Percentiles rank a stretch among this genome's conserved stretches.
Conservation (phyloP, 2,113 vertebrate genomes). For the Atherinomorus stipes region DNA sequence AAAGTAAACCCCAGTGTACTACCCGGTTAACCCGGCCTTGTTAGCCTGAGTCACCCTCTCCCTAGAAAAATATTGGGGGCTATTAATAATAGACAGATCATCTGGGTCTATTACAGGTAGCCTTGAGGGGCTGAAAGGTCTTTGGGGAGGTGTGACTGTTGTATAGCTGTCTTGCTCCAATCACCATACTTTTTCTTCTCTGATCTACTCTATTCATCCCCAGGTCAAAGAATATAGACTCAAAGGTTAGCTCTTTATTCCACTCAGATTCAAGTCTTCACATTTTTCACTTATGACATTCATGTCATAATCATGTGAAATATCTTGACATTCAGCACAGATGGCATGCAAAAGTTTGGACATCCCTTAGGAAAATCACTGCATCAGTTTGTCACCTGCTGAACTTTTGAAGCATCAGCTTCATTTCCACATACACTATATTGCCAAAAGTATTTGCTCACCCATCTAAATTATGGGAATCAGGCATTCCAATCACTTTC, state of each 20-base stretch:
- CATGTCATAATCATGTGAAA: too few relatives aligned
- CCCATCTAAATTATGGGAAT: too few relatives aligned
- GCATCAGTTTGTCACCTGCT: too few relatives aligned
- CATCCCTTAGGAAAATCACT: too few relatives aligned
- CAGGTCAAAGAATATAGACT: slow-evolving; percentile 22
- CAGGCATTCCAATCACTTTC: too few relatives aligned
- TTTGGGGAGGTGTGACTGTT: slow-evolving; percentile 1
- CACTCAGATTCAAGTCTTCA: too few relatives aligned
- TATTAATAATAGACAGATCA: slow-evolving; percentile 45
- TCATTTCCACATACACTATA: too few relatives aligned
- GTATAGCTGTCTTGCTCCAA: slow-evolving; percentile 21
- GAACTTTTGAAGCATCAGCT: too few relatives aligned
- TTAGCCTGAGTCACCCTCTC: slow-evolving; percentile 17
- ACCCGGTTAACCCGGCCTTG: slow-evolving; percentile 48
- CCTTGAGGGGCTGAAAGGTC: slow-evolving; percentile 30
- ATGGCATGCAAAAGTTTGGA: too few relatives aligned
- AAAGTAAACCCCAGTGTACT: slow-evolving; percentile 51
- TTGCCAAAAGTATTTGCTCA: too few relatives aligned
- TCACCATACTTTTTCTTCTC: neutral
- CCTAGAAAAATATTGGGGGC: slow-evolving; percentile 34
- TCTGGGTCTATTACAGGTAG: slow-evolving; percentile 43
- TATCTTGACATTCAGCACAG: too few relatives aligned
- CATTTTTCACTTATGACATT: too few relatives aligned
- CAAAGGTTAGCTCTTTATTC: slow-evolving; percentile 18
- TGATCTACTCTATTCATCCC: slow-evolving; percentile 7